These are phyloP conservation scores for Bombylius major DNA, from an alignment of 2,888 invertebrate genomes.

Conservation along the genomic window DNA sequence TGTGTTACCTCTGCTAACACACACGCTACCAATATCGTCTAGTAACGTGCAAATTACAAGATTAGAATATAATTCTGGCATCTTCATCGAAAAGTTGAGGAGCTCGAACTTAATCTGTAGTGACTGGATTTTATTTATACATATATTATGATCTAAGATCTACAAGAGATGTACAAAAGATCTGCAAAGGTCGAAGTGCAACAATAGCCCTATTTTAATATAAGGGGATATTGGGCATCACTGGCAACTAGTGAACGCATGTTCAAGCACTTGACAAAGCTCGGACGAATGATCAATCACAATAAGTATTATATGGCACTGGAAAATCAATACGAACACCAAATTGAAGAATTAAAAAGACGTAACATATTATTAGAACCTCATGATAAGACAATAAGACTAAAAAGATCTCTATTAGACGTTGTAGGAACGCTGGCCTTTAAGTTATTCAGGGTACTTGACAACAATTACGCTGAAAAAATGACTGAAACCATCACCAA, in stretches of 20 bases:
- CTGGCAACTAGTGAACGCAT: neutral
- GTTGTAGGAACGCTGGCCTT: neutral
- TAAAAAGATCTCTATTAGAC: slow-evolving; percentile 1
- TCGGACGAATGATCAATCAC: neutral
- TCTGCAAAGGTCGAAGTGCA: no score
- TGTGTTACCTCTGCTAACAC: no score
- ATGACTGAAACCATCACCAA: neutral
- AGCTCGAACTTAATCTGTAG: no score
- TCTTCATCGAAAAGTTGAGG: no score
- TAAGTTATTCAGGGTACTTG: neutral
- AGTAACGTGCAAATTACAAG: no score
- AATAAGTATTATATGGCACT: neutral
- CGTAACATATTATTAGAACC: neutral
- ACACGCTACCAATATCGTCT: no score
- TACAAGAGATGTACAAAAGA: no score
- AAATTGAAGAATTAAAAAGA: neutral
- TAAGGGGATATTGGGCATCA: neutral
- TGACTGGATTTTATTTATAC: neutral
- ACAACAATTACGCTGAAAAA: neutral
- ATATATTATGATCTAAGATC: neutral
- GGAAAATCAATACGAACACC: neutral
- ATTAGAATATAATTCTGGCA: no score
- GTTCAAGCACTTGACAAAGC: neutral
- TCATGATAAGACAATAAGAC: neutral
- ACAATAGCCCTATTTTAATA: no score